Base-by-base conservation (phyloP, 2,888 invertebrate species). In the Mythimna loreyi region DNA sequence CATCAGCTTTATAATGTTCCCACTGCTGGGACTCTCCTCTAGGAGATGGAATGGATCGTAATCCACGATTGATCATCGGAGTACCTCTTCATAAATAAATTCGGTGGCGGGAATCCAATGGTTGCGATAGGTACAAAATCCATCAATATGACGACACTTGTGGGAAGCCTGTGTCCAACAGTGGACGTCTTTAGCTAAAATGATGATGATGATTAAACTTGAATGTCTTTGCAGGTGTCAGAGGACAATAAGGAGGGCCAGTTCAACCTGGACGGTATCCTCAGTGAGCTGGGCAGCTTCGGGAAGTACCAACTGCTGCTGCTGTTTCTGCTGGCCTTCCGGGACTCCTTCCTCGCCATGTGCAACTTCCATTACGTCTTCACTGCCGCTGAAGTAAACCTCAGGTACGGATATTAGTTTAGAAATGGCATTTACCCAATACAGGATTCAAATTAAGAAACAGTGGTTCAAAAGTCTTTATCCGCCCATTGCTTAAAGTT, bases 291-390 rank as follows among this genome's bases (percentile, higher is more conserved):
- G 82, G 96, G 96, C 86, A 96, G 95, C 89, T 96, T 96, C 87
- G 96, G 96, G 79, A 96, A 96, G 87, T 96, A 96, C 90, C 96
- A 96, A 90, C 86, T 96, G 75, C 85, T 96, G 70, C 93, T 96
- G 83, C 95, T 96, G 76, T 82, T 95, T 25, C 91, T 97, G 69
- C 93, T 97, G 23, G 96, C 96, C 76, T 92, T 97, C 87, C 93
- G 97, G 2, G 94, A 97, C 83, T 92, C 96, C 67, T 96, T 97
- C 89, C 94, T 96, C 67, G 87, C 80, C 80, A 96, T 96, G 95
- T 96, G 95, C 87, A 96, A 96, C 88, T 95, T 91, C 78, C 92
- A 95, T 85, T 97, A 96, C 81, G 94, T 96, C 45, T 97, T 97
- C 88, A 94, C 96, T 0, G 96, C 97, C 1, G 94, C 96, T 1